These are phyloP conservation scores for Drosophila equinoxialis DNA, from an alignment of 1,140 invertebrate genomes.

Conservation along the genomic window DNA sequence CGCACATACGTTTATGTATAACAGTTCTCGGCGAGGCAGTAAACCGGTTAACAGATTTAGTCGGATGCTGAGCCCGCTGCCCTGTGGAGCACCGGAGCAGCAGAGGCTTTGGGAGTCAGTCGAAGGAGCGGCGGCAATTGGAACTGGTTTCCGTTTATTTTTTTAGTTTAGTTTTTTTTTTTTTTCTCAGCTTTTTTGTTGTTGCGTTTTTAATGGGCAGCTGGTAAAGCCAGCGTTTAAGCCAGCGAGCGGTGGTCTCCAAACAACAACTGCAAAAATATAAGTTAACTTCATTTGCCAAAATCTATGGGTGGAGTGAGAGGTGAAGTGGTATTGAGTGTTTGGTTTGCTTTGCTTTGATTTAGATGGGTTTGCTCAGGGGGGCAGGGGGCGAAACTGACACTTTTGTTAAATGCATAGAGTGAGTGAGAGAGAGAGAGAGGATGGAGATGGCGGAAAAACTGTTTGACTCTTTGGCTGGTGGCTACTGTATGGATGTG, in stretches of 20 bases:
- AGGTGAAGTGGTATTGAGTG: background rate
- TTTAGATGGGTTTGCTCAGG: too few species aligned
- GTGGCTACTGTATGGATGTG: constrained; percentile 2
- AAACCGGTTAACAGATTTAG: constrained; percentile 61
- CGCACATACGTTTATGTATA: constrained; percentile 40
- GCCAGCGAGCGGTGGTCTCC: constrained; percentile 8
- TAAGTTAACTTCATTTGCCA: constrained; percentile 15
- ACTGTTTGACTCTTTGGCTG: background rate
- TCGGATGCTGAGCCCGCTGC: constrained; percentile 32
- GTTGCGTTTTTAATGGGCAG: constrained; percentile 41
- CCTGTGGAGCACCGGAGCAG: constrained; percentile 8
- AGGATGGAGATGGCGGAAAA: background rate
- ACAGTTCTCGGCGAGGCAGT: constrained; percentile 44
- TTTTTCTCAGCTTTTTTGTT: background rate
- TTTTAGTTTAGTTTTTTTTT: background rate
- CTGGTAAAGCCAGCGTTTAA: constrained; percentile 16
- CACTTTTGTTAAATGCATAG: constrained; percentile 11
- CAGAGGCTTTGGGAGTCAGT: constrained; percentile 2
- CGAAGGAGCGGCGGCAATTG: constrained; percentile 13
- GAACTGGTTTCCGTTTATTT: constrained; percentile 49
- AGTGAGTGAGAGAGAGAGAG: too few species aligned
- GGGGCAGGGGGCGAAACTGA: background rate
- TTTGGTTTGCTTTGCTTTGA: too few species aligned
- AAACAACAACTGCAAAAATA: background rate
- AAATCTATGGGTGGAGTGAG: background rate